Percentiles rank a stretch among this genome's conserved stretches.
Conservation (phyloP, 2,797 vertebrate genomes). For the Sarcoramphus papa region DNA sequence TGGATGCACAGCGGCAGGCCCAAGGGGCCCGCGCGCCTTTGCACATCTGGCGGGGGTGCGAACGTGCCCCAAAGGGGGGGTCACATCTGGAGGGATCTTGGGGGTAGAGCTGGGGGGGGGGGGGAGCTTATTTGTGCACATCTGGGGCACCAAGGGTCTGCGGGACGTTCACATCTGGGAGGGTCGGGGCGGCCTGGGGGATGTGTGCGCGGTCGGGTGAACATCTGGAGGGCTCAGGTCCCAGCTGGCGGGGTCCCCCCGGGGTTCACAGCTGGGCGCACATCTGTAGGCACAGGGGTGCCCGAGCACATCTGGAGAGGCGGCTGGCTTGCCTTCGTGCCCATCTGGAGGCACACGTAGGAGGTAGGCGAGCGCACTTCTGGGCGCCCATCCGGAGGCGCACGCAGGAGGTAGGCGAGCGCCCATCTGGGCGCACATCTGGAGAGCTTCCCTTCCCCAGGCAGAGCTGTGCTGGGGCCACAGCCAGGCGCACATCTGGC, state of each 20-base stretch:
- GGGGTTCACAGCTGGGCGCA: neutral
- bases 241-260: neutral
- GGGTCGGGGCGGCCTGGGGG: neutral
- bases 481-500: neutral
- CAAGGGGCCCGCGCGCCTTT: accelerated
- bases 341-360: too few relatives aligned
- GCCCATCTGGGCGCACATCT: neutral
- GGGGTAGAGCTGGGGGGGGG: neutral
- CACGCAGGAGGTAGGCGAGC: neutral
- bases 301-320: neutral
- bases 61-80: accelerated
- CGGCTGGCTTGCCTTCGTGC: neutral
- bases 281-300: neutral
- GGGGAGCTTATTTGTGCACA: neutral
- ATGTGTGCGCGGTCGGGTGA: accelerated
- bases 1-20: neutral
- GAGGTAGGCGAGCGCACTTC: neutral
- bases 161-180: neutral
- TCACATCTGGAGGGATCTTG: neutral
- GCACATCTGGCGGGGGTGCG: neutral
- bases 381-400: too few relatives aligned
- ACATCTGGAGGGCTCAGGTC: neutral
- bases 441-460: neutral
- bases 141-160: neutral
- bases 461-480: neutral